Percentiles rank a stretch among this genome's conserved stretches.
Evolutionary conservation across 2,888 invertebrate genomes (phyloP).

Genomic region (Scaptomyza tumidula): DNA sequence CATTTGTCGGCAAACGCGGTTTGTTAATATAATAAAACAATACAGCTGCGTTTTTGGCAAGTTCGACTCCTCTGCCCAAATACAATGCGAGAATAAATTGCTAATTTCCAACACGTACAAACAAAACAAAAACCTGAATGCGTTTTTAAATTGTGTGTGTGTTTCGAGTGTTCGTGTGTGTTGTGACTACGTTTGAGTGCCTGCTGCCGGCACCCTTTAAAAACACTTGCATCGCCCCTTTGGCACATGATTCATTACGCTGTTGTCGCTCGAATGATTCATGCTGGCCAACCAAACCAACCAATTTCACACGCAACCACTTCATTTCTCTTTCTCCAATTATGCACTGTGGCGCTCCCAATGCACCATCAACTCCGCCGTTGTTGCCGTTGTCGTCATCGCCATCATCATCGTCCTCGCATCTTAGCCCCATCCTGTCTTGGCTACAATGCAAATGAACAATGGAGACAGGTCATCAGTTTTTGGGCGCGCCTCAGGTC

Average conservation of each 20-base stretch:
- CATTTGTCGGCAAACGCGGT: constrained; percentile 44
- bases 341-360: constrained; percentile 46
- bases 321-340: constrained; percentile 46
- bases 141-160: constrained; percentile 6
- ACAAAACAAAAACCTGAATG: constrained; percentile 13
- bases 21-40: constrained; percentile 8
- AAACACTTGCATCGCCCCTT: constrained; percentile 8
- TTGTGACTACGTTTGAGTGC: constrained; percentile 36
- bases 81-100: constrained; percentile 60
- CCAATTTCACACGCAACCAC: constrained; percentile 59
- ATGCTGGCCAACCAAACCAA: constrained; percentile 51
- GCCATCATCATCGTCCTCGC: constrained; percentile 8
- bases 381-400: background rate
- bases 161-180: constrained; percentile 5
- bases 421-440: constrained; percentile 29
- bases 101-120: constrained; percentile 65
- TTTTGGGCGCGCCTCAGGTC: constrained; percentile 43
- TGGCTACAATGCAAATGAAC: constrained; percentile 37
- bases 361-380: constrained; percentile 10
- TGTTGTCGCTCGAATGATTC: constrained; percentile 65
- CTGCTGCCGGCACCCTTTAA: constrained; percentile 40
- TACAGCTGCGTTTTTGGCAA: constrained; percentile 28
- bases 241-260: constrained; percentile 66
- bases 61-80: constrained; percentile 26
- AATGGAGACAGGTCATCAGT: constrained; percentile 18